Evolutionary conservation across 2,113 vertebrate genomes (phyloP).

Genomic region (Trachemys scripta): DNA sequence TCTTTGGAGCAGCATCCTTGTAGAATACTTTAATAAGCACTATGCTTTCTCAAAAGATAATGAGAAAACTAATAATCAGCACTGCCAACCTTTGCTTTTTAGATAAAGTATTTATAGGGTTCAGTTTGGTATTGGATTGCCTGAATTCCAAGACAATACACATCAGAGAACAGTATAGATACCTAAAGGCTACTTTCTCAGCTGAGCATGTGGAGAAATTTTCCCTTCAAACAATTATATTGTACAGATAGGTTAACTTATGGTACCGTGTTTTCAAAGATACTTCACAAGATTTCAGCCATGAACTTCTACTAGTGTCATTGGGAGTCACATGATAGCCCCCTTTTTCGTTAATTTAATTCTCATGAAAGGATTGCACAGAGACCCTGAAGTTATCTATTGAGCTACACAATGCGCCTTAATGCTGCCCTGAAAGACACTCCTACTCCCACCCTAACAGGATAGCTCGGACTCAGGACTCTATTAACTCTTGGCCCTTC

Average conservation of each 20-base stretch:
- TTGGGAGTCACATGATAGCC: not conserved
- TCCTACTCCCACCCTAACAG: not conserved
- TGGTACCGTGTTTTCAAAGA: not conserved
- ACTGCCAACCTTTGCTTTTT: not conserved
- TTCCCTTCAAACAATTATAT: not conserved
- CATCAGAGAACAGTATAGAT: not conserved
- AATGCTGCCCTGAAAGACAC: not conserved
- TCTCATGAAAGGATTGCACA: not conserved
- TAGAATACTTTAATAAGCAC: not conserved
- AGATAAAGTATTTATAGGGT: not conserved
- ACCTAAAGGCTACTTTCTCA: not conserved
- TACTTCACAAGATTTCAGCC: not conserved
- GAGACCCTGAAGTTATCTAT: not conserved
- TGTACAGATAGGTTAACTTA: not conserved
- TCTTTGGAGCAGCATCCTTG: not conserved
- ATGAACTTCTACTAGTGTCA: not conserved
- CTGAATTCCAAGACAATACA: not conserved
- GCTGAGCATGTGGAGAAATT: not conserved
- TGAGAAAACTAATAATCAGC: not conserved
- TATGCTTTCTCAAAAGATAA: too few relatives aligned
- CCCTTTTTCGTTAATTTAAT: not conserved
- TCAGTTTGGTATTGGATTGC: not conserved
- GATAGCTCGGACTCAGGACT: not conserved
- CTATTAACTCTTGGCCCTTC: not conserved
- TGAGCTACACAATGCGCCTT: not conserved